A percentile compares a stretch with the other conserved stretches of the same genome.
Evolutionary conservation across 2,797 vertebrate species (phyloP).

Genomic region (Sebastes melanostomus): DNA sequence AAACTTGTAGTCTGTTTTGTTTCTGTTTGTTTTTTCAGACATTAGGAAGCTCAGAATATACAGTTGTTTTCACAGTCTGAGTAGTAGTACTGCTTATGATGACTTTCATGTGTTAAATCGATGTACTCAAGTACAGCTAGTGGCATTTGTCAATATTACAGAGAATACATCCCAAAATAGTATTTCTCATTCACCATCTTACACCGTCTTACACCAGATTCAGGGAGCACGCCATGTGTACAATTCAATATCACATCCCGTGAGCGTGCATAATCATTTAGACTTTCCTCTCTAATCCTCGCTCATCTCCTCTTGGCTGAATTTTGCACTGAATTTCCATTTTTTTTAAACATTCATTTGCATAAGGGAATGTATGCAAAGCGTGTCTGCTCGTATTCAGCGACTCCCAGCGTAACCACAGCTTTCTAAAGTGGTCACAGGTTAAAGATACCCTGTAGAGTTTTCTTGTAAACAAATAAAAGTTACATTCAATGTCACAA

Average conservation of each 20-base stretch:
- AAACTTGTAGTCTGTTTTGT: neutral
- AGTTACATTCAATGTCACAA: neutral
- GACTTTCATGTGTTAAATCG: neutral
- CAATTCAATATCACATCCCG: conserved; percentile 10
- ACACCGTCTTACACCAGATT: neutral
- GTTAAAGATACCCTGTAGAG: neutral
- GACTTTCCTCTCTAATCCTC: conserved; percentile 25
- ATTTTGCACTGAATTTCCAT: neutral
- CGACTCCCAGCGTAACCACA: neutral
- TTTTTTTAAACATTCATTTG: conserved; percentile 29
- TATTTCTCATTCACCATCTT: neutral
- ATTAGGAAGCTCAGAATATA: neutral
- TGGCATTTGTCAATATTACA: neutral
- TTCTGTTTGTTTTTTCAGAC: neutral
- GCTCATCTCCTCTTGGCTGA: conserved; percentile 27
- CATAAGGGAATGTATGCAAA: conserved; percentile 10
- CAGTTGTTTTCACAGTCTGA: neutral
- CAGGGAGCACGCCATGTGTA: neutral
- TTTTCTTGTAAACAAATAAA: neutral
- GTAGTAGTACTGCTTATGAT: neutral
- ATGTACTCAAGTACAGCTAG: neutral
- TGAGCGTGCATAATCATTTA: conserved; percentile 28
- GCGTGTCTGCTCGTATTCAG: neutral
- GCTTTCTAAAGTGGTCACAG: neutral
- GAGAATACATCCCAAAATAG: neutral